Conservation (phyloP, 53 echinoderm and acorn worm species). For the Zoroaster sp. region DNA sequence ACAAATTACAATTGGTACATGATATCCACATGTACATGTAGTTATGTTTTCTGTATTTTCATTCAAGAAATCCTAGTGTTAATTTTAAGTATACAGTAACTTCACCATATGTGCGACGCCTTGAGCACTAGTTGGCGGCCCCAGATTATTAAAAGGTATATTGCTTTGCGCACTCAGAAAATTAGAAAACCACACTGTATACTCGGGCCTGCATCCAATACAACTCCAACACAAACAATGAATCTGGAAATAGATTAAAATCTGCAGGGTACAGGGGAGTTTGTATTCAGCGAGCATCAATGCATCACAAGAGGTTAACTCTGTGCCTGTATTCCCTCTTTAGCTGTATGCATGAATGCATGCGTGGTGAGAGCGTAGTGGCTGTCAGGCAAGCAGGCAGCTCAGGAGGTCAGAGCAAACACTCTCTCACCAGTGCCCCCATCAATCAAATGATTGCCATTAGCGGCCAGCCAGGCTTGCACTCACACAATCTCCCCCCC, state of each 20-base stretch:
- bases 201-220: neutral
- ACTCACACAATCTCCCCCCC: neutral
- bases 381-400: neutral
- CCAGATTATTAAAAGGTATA: conserved; percentile 7
- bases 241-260: conserved; percentile 41
- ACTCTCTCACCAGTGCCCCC: conserved; percentile 47
- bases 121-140: neutral
- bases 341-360: conserved; percentile 39
- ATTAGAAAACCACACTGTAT: conserved; percentile 22
- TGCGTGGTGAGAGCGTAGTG: neutral
- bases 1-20: too few relatives aligned
- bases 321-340: neutral
- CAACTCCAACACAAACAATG: conserved; percentile 31
- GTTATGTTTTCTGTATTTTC: neutral
- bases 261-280: conserved; percentile 4
- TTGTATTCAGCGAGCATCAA: conserved; percentile 13
- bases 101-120: neutral
- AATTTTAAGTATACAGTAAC: neutral
- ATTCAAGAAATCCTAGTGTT: neutral
- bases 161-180: conserved; percentile 35
- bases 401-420: conserved; percentile 52
- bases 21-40: too few relatives aligned
- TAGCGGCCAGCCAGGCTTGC: conserved; percentile 11
- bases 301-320: neutral
- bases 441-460: conserved; percentile 57